Base-by-base conservation (phyloP, 2,888 invertebrate genomes). In the Andrena fulva region DNA sequence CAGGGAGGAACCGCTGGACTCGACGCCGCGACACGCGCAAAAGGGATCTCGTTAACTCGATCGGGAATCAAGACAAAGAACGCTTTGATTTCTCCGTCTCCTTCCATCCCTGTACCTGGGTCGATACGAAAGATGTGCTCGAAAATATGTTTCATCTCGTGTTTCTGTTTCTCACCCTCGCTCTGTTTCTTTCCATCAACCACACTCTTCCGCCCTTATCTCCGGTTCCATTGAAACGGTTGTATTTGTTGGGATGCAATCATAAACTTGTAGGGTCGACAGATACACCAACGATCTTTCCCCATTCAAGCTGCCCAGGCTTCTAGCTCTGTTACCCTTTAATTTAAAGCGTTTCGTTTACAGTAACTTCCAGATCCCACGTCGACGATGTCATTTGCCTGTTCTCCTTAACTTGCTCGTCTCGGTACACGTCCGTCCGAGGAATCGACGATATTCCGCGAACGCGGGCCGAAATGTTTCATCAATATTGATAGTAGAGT, bases 31-130 rank as follows among this genome's bases (percentile, higher is more conserved):
- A 50, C 60, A 56, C 74, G n/a, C 60, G 77, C 72, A 77, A 70
- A 56, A 68, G 68, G 83, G 70, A 83, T 82, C 83, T 83, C 77
- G 82, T 83, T 83, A 83, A 82, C 77, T 69, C 82, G 77, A 77
- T 83, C 71, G 82, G 35, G 59, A 74, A 71, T 62, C 69, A 69
- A 56, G 82, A 76, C 74, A 66, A 77, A 42, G 72, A 70, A 56
- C 62, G 60, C 83, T 83, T 82, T 83, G 70, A 69, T 69, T 74
- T 70, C 77, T 73, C 64, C 27, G 59, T 35, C 66, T 52, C 24
- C n/a, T 48, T 70, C 52, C 56, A 24, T 29, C 82, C 48, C 69
- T 74, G 59, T 54, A 42, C 75, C 75, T 27, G 67, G 35, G 20
- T 60, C 69, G 62, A 71, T 74, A 64, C 42, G 60, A 69, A 76